These are phyloP conservation scores for Pterois miles DNA, from an alignment of 2,797 vertebrate genomes.

Conservation along the genomic window DNA sequence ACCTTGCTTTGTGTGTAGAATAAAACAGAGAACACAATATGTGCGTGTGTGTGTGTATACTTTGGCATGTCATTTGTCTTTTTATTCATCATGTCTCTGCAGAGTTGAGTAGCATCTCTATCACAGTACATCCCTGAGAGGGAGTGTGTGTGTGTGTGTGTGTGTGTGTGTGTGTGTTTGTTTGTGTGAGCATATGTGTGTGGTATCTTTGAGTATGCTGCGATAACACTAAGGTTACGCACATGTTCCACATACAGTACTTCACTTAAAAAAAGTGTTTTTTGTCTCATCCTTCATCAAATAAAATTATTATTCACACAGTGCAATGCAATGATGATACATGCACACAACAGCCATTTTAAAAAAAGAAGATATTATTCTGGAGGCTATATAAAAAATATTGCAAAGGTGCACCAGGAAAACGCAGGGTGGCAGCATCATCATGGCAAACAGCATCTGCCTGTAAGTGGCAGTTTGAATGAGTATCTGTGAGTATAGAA, in stretches of 20 bases:
- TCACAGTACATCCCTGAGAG: no score
- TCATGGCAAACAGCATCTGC: no score
- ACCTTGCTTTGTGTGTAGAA: slow-evolving; percentile 28
- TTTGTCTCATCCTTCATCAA: not conserved
- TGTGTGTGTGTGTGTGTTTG: not conserved
- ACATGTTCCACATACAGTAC: no score
- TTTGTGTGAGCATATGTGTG: not conserved
- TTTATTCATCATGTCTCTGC: slow-evolving; percentile 10
- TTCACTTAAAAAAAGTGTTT: not conserved
- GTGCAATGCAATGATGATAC: not conserved
- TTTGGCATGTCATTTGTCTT: not conserved
- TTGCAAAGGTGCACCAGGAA: no score
- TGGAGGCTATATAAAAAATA: no score
- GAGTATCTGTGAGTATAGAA: no score
- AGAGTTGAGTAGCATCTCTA: not conserved
- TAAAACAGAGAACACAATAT: slow-evolving; percentile 1
- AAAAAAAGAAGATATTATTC: no score
- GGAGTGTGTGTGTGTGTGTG: no score
- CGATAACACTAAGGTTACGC: not conserved
- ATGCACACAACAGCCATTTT: not conserved
- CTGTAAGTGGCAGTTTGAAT: no score
- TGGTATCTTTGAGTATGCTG: not conserved
- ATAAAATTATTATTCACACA: not conserved
- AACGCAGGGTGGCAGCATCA: no score
- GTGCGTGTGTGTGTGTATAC: not conserved